A percentile compares a stretch with the other conserved stretches of the same genome.
Evolutionary conservation across 2,113 vertebrate genomes (phyloP).

Genomic region (Poecile atricapillus): DNA sequence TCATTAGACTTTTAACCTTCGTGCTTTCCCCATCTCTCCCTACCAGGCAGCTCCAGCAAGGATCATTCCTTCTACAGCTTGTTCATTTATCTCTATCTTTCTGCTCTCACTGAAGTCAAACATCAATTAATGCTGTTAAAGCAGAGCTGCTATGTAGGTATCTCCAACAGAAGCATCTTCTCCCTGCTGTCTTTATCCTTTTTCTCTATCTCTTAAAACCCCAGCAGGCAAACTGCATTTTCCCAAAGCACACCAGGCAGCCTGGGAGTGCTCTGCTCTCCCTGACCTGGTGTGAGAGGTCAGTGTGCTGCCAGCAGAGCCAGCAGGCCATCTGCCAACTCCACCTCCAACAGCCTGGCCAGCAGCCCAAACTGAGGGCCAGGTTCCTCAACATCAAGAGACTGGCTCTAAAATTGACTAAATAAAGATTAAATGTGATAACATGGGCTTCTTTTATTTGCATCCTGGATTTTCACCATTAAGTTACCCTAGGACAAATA

Average conservation of each 20-base stretch:
- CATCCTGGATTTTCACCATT: neutral
- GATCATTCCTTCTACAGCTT: slow-evolving; percentile 31
- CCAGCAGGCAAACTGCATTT: neutral
- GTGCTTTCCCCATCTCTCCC: slow-evolving; percentile 27
- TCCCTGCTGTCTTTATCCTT: neutral
- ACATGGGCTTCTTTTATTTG: neutral
- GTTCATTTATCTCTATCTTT: slow-evolving; percentile 46
- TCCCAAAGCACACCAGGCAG: neutral
- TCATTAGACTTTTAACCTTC: slow-evolving; percentile 59
- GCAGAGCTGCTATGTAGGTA: neutral
- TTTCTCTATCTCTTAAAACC: neutral
- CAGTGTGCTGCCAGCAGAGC: neutral
- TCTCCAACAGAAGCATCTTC: neutral
- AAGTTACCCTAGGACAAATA: neutral
- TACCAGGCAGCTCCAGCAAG: neutral
- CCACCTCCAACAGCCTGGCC: neutral
- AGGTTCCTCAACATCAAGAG: neutral
- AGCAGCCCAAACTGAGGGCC: neutral
- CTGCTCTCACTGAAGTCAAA: slow-evolving; percentile 31
- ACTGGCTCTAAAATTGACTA: neutral
- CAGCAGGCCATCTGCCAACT: neutral
- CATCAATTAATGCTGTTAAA: slow-evolving; percentile 46
- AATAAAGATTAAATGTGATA: neutral
- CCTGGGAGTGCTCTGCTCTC: neutral
- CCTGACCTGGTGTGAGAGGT: neutral